These are phyloP conservation scores for Aphidius colemani DNA, from an alignment of 2,888 invertebrate species.

Conservation along the genomic window DNA sequence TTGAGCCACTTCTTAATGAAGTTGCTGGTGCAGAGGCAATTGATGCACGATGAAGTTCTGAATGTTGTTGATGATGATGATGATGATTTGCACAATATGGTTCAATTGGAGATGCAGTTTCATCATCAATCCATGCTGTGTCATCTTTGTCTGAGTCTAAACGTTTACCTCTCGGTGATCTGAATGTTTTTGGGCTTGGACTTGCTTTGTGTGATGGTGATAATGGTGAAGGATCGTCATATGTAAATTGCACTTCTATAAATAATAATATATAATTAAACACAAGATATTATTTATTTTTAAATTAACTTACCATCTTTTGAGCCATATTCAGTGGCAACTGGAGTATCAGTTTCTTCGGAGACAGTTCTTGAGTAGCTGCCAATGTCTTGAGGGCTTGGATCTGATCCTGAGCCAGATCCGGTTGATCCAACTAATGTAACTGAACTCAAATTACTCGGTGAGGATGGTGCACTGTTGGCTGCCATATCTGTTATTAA, in stretches of 20 bases:
- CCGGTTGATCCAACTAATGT: slow-evolving; percentile 70
- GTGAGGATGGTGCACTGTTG: slow-evolving; percentile 70
- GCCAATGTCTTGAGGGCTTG: slow-evolving; percentile 49
- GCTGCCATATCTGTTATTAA: slow-evolving; percentile 57
- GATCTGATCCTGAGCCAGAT: slow-evolving; percentile 60
- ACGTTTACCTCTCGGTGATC: slow-evolving; percentile 31
- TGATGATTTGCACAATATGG: slow-evolving; percentile 29
- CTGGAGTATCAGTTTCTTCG: slow-evolving; percentile 46
- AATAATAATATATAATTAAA: slow-evolving; percentile 1
- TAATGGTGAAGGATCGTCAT: slow-evolving; percentile 42
- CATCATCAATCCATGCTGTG: slow-evolving; percentile 37
- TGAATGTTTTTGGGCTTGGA: slow-evolving; percentile 27
- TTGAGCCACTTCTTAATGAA: slow-evolving; percentile 47
- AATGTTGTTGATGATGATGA: slow-evolving; percentile 32
- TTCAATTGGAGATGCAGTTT: slow-evolving; percentile 32
- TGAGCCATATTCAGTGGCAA: slow-evolving; percentile 36
- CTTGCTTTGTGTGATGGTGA: slow-evolving; percentile 22
- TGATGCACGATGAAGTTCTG: slow-evolving; percentile 46
- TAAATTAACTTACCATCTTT: slow-evolving; percentile 40
- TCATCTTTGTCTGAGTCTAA: slow-evolving; percentile 41
- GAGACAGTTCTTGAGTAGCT: slow-evolving; percentile 43
- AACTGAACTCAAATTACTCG: slow-evolving; percentile 75
- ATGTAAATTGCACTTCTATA: slow-evolving; percentile 43
- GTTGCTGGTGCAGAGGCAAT: slow-evolving; percentile 47
- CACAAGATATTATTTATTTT: slow-evolving; percentile 1